Conservation (phyloP, 1,140 invertebrate species). For the Chrysopa pallens region DNA sequence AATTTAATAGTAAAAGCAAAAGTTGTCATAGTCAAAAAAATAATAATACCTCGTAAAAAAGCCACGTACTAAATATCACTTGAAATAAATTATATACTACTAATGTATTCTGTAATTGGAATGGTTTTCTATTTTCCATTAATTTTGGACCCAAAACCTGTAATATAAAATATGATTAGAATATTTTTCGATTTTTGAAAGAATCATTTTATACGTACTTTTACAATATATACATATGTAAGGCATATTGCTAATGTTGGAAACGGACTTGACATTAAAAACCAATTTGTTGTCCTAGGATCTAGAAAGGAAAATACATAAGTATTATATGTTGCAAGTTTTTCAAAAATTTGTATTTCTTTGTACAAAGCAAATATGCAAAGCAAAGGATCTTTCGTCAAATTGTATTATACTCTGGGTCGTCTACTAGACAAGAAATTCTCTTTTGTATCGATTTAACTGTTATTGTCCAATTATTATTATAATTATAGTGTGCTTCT, state of each 20-base stretch:
- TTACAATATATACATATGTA: constrained; percentile 57
- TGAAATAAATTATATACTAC: constrained; percentile 75
- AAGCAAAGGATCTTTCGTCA: no score
- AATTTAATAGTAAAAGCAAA: no score
- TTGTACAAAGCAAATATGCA: no score
- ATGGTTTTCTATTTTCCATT: constrained; percentile 82
- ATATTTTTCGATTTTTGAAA: neutral
- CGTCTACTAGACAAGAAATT: no score
- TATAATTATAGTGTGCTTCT: no score
- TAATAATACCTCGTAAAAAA: constrained; percentile 60
- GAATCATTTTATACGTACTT: constrained; percentile 28
- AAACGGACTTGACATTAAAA: constrained; percentile 64
- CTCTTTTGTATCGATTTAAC: no score
- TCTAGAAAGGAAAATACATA: constrained; percentile 32
- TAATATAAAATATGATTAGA: constrained; percentile 11
- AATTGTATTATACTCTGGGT: no score
- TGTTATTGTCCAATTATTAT: no score
- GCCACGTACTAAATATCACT: constrained; percentile 67
- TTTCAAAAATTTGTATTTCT: no score
- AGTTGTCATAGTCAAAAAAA: neutral
- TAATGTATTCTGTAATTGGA: constrained; percentile 58
- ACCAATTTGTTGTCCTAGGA: constrained; percentile 65
- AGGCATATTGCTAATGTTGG: constrained; percentile 64
- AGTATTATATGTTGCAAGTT: no score
- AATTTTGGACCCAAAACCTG: constrained; percentile 60